phyloP scores from a whole-genome alignment of 2,113 vertebrate genomes.

The Pimephales promelas region DNA sequence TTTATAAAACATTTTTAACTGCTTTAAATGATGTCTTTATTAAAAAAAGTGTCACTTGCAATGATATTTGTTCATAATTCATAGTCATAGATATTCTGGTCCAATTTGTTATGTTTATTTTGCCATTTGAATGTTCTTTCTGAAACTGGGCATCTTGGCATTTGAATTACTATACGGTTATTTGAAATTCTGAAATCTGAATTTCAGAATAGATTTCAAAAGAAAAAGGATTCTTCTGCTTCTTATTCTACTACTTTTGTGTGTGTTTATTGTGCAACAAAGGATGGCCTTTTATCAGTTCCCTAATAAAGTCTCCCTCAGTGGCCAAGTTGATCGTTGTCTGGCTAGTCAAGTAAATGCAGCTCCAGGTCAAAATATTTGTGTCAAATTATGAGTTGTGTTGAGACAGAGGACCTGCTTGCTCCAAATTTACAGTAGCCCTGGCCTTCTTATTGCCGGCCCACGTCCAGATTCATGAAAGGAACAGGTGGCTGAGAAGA shows the following conservation, averaged over 20 bases:
- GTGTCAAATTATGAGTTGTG: neutral
- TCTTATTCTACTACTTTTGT: neutral
- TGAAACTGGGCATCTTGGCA: constrained; percentile 14
- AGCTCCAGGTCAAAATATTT: neutral
- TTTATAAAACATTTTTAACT: neutral
- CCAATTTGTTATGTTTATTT: constrained; percentile 19
- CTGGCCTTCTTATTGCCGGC: constrained; percentile 9
- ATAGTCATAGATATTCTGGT: neutral
- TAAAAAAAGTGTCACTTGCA: neutral
- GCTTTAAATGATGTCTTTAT: neutral
- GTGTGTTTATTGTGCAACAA: constrained; percentile 16
- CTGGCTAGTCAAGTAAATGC: constrained; percentile 14
- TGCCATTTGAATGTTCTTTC: constrained; percentile 4
- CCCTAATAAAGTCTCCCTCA: constrained; percentile 14
- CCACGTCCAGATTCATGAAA: constrained; percentile 18
- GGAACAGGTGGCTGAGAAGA: constrained; percentile 27
- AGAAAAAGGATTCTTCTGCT: constrained; percentile 17
- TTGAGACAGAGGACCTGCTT: neutral
- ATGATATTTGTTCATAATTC: neutral
- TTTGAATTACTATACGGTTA: constrained; percentile 14
- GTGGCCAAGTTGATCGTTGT: constrained; percentile 22
- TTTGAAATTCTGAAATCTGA: constrained; percentile 9
- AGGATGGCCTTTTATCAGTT: constrained; percentile 42
- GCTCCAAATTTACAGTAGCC: neutral
- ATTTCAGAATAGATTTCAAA: neutral